phyloP scores from a whole-genome alignment of 2,113 vertebrate genomes.

The Syrrhaptes paradoxus region DNA sequence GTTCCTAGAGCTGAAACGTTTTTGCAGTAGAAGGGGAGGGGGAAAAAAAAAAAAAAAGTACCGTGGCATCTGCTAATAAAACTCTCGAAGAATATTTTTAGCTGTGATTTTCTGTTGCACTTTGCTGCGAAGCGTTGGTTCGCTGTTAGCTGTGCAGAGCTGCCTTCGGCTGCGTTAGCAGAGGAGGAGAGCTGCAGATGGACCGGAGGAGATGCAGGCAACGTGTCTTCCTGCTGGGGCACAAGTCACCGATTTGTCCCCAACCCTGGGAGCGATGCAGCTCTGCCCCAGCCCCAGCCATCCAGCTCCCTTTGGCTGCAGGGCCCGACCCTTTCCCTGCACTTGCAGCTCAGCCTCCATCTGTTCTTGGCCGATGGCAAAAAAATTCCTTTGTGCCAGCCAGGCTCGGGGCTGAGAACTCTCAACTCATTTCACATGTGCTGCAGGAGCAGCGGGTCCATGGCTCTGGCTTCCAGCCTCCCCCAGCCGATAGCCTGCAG shows the following conservation, averaged over 20 bases:
- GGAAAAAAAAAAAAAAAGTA: not conserved
- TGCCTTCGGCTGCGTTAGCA: not conserved
- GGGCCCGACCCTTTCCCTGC: not conserved
- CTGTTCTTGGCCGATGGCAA: accelerated
- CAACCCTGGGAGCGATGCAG: accelerated
- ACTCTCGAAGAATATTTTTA: conserved; percentile 26
- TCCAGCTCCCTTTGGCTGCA: not conserved
- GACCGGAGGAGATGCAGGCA: not conserved
- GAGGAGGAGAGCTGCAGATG: conserved; percentile 21
- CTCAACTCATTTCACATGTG: not conserved
- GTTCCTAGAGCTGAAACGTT: not conserved
- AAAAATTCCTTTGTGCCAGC: not conserved
- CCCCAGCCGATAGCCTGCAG: accelerated
- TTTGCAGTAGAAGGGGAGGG: not conserved
- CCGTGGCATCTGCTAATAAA: conserved; percentile 37
- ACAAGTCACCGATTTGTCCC: accelerated
- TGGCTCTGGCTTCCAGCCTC: not conserved
- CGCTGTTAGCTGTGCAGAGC: not conserved
- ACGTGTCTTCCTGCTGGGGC: not conserved
- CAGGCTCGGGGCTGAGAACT: not conserved
- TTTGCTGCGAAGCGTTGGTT: not conserved
- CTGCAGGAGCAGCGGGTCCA: accelerated
- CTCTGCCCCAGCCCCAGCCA: not conserved
- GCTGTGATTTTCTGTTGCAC: not conserved
- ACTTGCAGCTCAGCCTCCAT: not conserved